Evolutionary conservation across 2,113 vertebrate genomes (phyloP).

Genomic region (Trogon surrucura): DNA sequence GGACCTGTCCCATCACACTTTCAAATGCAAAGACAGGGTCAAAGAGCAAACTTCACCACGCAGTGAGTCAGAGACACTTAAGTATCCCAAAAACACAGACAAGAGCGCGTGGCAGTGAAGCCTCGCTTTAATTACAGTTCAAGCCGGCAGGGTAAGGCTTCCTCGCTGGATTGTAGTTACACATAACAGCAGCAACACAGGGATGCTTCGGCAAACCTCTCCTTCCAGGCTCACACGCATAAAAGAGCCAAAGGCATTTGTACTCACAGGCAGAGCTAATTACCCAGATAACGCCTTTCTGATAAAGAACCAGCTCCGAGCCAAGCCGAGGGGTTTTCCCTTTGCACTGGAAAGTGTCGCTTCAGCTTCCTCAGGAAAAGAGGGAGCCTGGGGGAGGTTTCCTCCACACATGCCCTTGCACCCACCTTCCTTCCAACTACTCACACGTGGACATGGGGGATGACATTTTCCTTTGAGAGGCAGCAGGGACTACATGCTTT

Average conservation of each 20-base stretch:
- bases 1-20: fast-evolving
- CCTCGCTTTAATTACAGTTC: not conserved
- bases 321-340: not conserved
- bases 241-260: constrained; percentile 21
- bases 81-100: not conserved
- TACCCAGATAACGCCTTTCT: constrained; percentile 32
- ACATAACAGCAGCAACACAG: not conserved
- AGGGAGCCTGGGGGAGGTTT: not conserved
- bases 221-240: not conserved
- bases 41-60: not conserved
- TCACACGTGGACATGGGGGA: fast-evolving
- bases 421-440: not conserved
- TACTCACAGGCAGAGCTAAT: constrained; percentile 37
- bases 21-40: not conserved
- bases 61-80: not conserved
- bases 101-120: not conserved
- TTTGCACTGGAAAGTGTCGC: not conserved
- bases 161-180: not conserved
- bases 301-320: constrained; percentile 26
- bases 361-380: not conserved
- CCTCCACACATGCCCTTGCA: not conserved
- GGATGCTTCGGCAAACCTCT: constrained; percentile 27
- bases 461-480: not conserved
- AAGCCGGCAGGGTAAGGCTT: not conserved
- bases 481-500: not conserved